These are phyloP conservation scores for Hemibagrus wyckioides DNA, from an alignment of 2,113 vertebrate species.

Conservation along the genomic window DNA sequence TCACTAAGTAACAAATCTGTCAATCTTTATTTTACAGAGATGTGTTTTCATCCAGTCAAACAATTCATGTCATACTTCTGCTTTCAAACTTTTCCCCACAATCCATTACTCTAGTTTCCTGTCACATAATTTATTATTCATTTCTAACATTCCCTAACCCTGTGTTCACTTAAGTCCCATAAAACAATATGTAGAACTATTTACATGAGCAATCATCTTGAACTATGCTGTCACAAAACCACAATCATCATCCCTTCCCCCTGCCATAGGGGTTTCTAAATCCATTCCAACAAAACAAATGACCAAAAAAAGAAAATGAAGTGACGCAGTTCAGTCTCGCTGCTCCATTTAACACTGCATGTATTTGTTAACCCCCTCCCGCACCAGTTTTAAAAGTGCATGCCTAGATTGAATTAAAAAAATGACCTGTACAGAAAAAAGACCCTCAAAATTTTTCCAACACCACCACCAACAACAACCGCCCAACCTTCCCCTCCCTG, in stretches of 20 bases:
- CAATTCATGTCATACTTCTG: conserved; percentile 55
- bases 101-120: conserved; percentile 55
- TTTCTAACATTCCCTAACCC: conserved; percentile 49
- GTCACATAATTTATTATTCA: conserved; percentile 57
- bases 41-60: conserved; percentile 72
- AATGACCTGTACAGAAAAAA: conserved; percentile 76
- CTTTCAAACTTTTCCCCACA: conserved; percentile 43
- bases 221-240: conserved; percentile 68
- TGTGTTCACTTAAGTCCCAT: conserved; percentile 62
- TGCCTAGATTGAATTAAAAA: conserved; percentile 77
- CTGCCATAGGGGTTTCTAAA: conserved; percentile 46
- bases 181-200: conserved; percentile 74
- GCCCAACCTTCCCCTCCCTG: not conserved
- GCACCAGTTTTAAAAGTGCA: conserved; percentile 77
- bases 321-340: conserved; percentile 52
- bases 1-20: conserved; percentile 81
- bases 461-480: conserved; percentile 48
- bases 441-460: conserved; percentile 64
- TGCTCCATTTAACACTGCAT: conserved; percentile 62
- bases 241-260: conserved; percentile 54
- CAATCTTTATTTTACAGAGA: conserved; percentile 73
- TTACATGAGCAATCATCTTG: conserved; percentile 73
- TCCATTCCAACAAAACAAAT: conserved; percentile 57
- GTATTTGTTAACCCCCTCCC: conserved; percentile 47
- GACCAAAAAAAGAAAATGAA: conserved; percentile 37